Evolutionary conservation across 2,113 vertebrate genomes (phyloP).

Genomic region (Zosterops borbonicus): DNA sequence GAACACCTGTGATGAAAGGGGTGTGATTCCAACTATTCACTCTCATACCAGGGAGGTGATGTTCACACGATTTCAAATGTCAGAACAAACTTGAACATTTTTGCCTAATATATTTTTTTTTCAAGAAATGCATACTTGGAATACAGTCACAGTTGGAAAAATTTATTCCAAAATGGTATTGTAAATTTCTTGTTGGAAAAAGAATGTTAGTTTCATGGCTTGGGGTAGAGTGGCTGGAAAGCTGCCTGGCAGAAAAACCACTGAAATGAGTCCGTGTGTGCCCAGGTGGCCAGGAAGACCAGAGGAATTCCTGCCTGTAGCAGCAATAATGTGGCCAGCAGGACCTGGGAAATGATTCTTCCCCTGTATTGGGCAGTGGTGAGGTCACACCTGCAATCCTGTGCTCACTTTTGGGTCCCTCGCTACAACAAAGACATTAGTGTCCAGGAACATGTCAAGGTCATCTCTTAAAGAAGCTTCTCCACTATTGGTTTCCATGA

Average conservation of each 20-base stretch:
- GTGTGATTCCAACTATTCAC: neutral
- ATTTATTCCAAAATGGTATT: neutral
- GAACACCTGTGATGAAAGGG: neutral
- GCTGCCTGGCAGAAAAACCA: neutral
- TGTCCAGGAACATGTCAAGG: neutral
- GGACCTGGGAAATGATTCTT: neutral
- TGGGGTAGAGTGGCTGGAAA: neutral
- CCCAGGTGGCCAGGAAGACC: neutral
- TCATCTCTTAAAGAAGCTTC: neutral
- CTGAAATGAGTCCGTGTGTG: neutral
- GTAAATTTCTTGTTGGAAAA: neutral
- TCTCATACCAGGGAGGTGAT: fast-evolving
- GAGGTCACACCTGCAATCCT: neutral
- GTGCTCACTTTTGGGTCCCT: neutral
- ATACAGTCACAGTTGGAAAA: neutral
- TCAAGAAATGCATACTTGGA: neutral
- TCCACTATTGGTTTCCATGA: neutral
- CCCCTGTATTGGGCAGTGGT: fast-evolving
- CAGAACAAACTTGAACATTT: neutral
- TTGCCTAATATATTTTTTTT: neutral
- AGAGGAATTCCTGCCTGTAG: neutral
- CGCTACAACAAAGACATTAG: neutral
- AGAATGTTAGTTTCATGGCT: neutral
- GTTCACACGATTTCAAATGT: neutral
- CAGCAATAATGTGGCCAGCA: neutral